phyloP scores from a whole-genome alignment of 2,797 vertebrate genomes.

The Epinephelus awoara region DNA sequence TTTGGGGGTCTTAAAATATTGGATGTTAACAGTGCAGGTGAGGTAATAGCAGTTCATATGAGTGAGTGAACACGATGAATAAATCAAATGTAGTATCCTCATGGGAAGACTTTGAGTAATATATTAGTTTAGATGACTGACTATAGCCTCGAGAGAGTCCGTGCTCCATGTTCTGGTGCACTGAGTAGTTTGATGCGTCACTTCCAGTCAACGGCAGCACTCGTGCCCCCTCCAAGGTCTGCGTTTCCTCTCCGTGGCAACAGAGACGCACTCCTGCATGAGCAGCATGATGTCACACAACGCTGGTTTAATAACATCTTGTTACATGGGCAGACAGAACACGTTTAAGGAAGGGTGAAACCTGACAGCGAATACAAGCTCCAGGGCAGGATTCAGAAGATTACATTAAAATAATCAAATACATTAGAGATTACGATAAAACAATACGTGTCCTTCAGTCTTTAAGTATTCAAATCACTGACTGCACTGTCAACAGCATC shows the following conservation, averaged over 20 bases:
- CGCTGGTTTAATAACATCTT: constrained; percentile 35
- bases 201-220: constrained; percentile 64
- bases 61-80: background rate
- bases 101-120: background rate
- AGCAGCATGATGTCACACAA: constrained; percentile 60
- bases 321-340: constrained; percentile 46
- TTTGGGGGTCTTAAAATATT: background rate
- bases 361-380: constrained; percentile 19
- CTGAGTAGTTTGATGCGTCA: constrained; percentile 67
- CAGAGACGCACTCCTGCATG: constrained; percentile 47
- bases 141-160: constrained; percentile 7
- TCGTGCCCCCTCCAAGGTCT: constrained; percentile 64
- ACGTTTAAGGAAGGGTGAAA: constrained; percentile 6
- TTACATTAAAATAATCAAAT: constrained; percentile 7
- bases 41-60: background rate
- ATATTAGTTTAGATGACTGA: constrained; percentile 17
- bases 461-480: constrained; percentile 11
- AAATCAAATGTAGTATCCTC: background rate
- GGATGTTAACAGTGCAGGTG: background rate
- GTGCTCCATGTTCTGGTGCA: constrained; percentile 39
- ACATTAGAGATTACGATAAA: background rate
- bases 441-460: background rate
- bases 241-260: constrained; percentile 72
- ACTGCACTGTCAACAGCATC: background rate
- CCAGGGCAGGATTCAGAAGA: constrained; percentile 13